Base-by-base conservation (phyloP, 2,888 invertebrate genomes). In the Pristionchus maxplancki region DNA sequence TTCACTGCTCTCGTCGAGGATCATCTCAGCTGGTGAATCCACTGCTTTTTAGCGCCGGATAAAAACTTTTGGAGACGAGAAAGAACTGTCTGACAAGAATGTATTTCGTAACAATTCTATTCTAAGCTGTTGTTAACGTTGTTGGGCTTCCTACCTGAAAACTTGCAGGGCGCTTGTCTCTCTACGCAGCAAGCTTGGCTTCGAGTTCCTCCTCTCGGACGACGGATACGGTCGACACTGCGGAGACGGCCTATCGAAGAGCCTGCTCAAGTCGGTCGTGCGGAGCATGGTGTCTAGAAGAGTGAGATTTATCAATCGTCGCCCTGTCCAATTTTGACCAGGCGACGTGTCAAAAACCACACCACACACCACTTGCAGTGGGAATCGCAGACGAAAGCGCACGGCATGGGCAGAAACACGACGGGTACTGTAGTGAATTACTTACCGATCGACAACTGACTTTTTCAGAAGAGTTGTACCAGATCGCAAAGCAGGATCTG, bases 401-500 rank as follows among this genome's bases (percentile, higher is more conserved):
- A 81, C 11, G 81, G 81, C 31, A 81, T 81, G 81, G 81, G 81
- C n/a, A 48, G 81, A 13, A 37, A 81, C 48, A 37, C 81, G 28
- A 15, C 24, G 5, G 81, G 71, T 74, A 40, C n/a, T n/a, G n/a
- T 9, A 20, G 34, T 74, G 1, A 3, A 20, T 13, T 17, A 5
- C 1, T 11, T 11, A 11, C 11, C 8, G 15, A 31, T 67, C 15
- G 71, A 74, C 20, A 0, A 37, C 24, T 74, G 40, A 24, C 28
- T 24, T 24, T 74, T 74, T 37, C 17, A 74, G 71, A 84, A 15
- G 83, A 84, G 37, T 37, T 84, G 34, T 15, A 84, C 24, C 37
- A 53, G 3, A 86, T 86, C 11, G 67, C 31, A 5, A 64, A 86
- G 85, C 44, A 86, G 17, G 40, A 37, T 11, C 67, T 86, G 8